phyloP scores from a whole-genome alignment of 2,888 invertebrate genomes.

The Oxycera nigricornis region DNA sequence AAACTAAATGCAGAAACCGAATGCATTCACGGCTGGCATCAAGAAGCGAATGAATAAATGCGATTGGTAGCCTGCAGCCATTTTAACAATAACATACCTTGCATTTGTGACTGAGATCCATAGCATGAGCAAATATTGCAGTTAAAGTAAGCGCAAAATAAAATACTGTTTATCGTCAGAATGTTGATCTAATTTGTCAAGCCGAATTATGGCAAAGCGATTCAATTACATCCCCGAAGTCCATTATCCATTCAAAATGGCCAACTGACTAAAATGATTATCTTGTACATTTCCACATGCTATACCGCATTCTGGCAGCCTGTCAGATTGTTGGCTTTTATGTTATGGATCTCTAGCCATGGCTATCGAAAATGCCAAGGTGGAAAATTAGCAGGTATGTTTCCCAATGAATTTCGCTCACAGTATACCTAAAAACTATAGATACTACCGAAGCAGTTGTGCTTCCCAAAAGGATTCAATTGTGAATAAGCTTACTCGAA shows the following conservation, averaged over 20 bases:
- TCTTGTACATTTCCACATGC: neutral
- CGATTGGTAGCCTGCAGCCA: too few relatives aligned
- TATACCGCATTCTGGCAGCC: neutral
- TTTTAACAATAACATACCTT: too few relatives aligned
- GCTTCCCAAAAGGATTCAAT: neutral
- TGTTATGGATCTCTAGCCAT: too few relatives aligned
- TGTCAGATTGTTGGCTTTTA: too few relatives aligned
- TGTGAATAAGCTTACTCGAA: neutral
- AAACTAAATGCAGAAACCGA: too few relatives aligned
- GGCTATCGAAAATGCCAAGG: too few relatives aligned
- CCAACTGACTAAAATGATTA: slow-evolving; percentile 35
- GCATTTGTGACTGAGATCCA: too few relatives aligned
- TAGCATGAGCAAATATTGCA: too few relatives aligned
- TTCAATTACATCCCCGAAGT: slow-evolving; percentile 35
- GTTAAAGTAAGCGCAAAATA: neutral
- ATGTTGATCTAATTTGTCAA: neutral
- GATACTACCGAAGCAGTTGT: neutral
- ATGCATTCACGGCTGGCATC: too few relatives aligned
- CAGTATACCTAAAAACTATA: too few relatives aligned
- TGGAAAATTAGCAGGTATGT: neutral
- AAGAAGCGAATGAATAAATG: too few relatives aligned
- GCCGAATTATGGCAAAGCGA: slow-evolving; percentile 35
- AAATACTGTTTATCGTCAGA: neutral
- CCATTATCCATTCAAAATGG: slow-evolving; percentile 34
- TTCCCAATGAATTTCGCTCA: too few relatives aligned